These are phyloP conservation scores for Caenorhabditis wallacei DNA, from an alignment of 2,888 invertebrate species.

Conservation along the genomic window DNA sequence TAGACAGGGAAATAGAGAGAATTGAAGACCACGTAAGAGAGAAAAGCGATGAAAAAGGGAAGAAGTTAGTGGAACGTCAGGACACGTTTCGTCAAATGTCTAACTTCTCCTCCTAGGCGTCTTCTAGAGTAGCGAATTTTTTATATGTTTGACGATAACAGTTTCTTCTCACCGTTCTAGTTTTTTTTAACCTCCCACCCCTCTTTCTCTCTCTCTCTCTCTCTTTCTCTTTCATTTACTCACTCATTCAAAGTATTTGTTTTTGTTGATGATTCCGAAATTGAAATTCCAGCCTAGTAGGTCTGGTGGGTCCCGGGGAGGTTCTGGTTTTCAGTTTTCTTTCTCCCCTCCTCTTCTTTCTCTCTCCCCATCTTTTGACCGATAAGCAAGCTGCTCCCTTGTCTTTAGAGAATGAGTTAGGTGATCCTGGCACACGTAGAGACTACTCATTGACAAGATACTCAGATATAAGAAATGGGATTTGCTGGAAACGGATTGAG, in stretches of 20 bases:
- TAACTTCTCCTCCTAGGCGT: conserved; percentile 29
- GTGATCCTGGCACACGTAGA: conserved; percentile 12
- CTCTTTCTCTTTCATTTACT: neutral
- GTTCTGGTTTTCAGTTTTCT: conserved; percentile 31
- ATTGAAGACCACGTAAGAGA: conserved; percentile 10
- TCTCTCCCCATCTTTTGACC: conserved; percentile 44
- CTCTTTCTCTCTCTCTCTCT: neutral
- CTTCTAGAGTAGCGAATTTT: conserved; percentile 50
- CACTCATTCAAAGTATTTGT: conserved; percentile 47
- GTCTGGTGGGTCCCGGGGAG: neutral
- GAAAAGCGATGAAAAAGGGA: conserved; percentile 59
- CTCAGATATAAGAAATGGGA: conserved; percentile 36
- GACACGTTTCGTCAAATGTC: conserved; percentile 64
- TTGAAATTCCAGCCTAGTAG: conserved; percentile 48
- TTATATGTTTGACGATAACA: conserved; percentile 59
- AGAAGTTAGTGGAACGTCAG: conserved; percentile 65
- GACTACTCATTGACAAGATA: neutral
- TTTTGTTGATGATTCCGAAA: conserved; percentile 50
- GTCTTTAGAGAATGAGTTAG: conserved; percentile 31
- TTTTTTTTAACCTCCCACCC: conserved; percentile 27
- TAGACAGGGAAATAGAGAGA: neutral
- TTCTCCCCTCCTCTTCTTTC: neutral
- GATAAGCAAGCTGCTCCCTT: conserved; percentile 37
- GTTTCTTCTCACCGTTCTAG: conserved; percentile 53
- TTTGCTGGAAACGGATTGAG: conserved; percentile 63